These are phyloP conservation scores for Pangasius larnaudii DNA, from an alignment of 2,797 vertebrate species.

Conservation along the genomic window DNA sequence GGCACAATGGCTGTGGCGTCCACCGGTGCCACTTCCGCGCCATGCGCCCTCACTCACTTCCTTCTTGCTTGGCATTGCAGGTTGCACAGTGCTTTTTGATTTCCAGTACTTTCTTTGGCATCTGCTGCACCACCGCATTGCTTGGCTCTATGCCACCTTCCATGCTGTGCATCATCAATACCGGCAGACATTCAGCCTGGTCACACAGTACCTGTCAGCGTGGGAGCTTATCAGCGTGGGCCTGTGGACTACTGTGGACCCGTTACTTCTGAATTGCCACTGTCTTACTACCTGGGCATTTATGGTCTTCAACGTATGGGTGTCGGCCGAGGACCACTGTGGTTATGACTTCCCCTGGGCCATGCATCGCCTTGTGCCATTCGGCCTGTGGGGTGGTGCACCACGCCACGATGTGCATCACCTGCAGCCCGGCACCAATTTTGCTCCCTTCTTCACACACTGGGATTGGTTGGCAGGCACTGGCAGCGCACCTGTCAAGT, in stretches of 20 bases:
- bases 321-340: constrained; percentile 82
- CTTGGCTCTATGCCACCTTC: constrained; percentile 82
- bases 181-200: constrained; percentile 79
- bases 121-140: constrained; percentile 78
- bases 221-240: constrained; percentile 83
- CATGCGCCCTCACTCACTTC: constrained; percentile 75
- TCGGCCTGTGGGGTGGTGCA: constrained; percentile 80
- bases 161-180: constrained; percentile 83
- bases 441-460: constrained; percentile 82
- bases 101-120: constrained; percentile 86
- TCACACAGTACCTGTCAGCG: constrained; percentile 81
- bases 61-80: constrained; percentile 77
- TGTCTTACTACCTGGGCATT: constrained; percentile 81
- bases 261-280: constrained; percentile 79
- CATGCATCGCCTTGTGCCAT: constrained; percentile 78
- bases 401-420: constrained; percentile 80
- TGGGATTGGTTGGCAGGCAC: constrained; percentile 82
- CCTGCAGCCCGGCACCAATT: constrained; percentile 77
- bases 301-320: constrained; percentile 82
- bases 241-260: constrained; percentile 81
- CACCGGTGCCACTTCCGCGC: constrained; percentile 71
- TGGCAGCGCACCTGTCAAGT: background rate
- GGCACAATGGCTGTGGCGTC: constrained; percentile 82
- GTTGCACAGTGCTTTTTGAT: constrained; percentile 81
- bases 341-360: constrained; percentile 85